These are phyloP conservation scores for Ctenodactylus gundi DNA, from an alignment of 2,113 vertebrate genomes.

Conservation along the genomic window DNA sequence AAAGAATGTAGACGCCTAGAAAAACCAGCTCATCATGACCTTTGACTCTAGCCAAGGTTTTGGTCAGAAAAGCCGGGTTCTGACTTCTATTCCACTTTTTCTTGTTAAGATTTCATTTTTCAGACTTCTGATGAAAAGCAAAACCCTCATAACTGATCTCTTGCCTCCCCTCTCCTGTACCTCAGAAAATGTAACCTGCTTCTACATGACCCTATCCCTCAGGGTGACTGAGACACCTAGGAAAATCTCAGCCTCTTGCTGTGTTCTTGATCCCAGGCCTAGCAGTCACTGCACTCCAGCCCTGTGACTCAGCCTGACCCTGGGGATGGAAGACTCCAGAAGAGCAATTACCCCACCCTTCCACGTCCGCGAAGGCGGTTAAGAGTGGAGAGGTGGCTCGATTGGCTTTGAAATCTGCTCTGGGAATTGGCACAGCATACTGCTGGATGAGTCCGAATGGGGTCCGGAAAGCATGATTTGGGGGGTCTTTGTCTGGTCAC, in stretches of 20 bases:
- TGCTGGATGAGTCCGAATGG: too few species aligned
- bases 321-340: background rate
- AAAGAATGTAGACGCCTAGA: background rate
- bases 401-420: too few species aligned
- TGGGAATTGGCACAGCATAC: too few species aligned
- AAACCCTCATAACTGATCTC: background rate
- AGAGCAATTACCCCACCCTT: background rate
- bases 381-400: too few species aligned
- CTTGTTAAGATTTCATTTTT: background rate
- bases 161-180: background rate
- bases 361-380: too few species aligned
- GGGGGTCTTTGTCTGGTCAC: too few species aligned
- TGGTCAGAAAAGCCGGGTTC: background rate
- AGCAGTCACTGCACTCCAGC: background rate
- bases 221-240: background rate
- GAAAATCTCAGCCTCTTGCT: background rate
- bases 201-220: background rate
- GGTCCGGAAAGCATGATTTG: too few species aligned
- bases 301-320: background rate
- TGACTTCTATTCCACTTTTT: background rate
- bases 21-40: background rate
- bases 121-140: background rate
- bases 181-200: too few species aligned
- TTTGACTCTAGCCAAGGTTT: background rate
- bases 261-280: background rate